Base-by-base conservation (phyloP, 2,113 vertebrate genomes). In the Myanophis thanlyinensis region DNA sequence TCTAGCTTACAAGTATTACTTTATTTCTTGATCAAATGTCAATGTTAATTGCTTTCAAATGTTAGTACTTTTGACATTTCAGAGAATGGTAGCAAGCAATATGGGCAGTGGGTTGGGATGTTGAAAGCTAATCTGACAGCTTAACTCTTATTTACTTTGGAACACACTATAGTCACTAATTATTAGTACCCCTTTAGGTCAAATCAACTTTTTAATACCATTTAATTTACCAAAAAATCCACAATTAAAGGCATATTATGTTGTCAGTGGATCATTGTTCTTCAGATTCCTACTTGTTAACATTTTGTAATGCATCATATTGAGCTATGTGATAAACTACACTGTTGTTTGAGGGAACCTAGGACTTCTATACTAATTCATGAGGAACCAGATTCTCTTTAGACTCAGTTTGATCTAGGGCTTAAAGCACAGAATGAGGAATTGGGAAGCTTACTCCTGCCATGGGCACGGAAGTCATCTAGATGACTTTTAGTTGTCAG, bases 21-120 rank as follows among this genome's bases (percentile, higher is more conserved):
- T 27, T 6, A 2, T 54, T 95, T 92, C 52, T 84, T 56, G 54
- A 90, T 25, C 84, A 25, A 92, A 51, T 62, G 62, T 85, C 49
- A 80, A 9, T 0, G 48, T 84, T 86, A 48, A 85, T 85, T 93
- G 35, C 15, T 94, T 95, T 93, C 62, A 94, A 25, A 54, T 59
- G 3, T 56, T 93, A 95, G 30, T 2, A 89, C 0, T 18, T 87
- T 25, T 93, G 92, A 52, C 89, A 94, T 92, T 94, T 90, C 92
- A 90, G 80, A 54, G 62, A 30, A 15, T 0, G 0, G 47, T 59
- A 18, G 94, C 80, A 92, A 92, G 89, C 0, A 25, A 1, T 27
- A 89, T 92, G 46, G 85, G 89, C 80, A 92, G 73, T 44, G 89
- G 13, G 7, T 87, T 89, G 0, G 88, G 0, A 1, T 85, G 62